Conservation (phyloP, 2,113 vertebrate genomes). For the Semicossyphus pulcher region DNA sequence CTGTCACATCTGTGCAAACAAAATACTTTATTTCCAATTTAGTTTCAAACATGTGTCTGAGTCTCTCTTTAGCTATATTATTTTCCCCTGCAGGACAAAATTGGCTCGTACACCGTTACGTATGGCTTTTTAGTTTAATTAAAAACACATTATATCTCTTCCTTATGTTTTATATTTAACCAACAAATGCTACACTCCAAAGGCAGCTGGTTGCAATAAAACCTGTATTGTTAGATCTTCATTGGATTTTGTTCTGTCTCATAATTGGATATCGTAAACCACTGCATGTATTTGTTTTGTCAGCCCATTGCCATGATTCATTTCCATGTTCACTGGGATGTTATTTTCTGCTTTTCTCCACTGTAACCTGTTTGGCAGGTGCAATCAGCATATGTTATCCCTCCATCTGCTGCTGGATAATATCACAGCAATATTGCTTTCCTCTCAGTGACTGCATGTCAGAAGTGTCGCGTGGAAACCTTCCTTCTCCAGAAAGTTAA, state of each 20-base stretch:
- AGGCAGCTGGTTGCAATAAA: conserved; percentile 5
- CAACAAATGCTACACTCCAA: neutral
- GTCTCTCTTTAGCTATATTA: neutral
- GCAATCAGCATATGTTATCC: conserved; percentile 66
- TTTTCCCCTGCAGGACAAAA: conserved; percentile 6
- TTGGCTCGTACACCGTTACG: neutral
- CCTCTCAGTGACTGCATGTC: conserved; percentile 42
- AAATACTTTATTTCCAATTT: neutral
- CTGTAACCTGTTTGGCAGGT: conserved; percentile 63
- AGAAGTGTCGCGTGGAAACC: conserved; percentile 18
- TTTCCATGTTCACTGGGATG: conserved; percentile 35
- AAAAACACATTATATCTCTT: conserved; percentile 18
- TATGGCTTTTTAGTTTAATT: conserved; percentile 30
- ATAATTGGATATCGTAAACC: conserved; percentile 8
- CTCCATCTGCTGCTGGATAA: conserved; percentile 63
- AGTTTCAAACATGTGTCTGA: neutral
- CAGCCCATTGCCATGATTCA: conserved; percentile 36
- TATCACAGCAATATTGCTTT: conserved; percentile 62
- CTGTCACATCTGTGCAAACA: neutral
- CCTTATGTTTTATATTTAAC: conserved; percentile 1
- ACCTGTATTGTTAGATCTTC: neutral
- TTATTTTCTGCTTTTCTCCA: conserved; percentile 41
- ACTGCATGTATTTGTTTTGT: conserved; percentile 27
- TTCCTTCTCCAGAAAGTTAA: conserved; percentile 45
- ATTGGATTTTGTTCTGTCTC: neutral